Percentiles rank a stretch among this genome's conserved stretches.
phyloP scores from a whole-genome alignment of 2,113 vertebrate genomes.

The Vidua macroura region DNA sequence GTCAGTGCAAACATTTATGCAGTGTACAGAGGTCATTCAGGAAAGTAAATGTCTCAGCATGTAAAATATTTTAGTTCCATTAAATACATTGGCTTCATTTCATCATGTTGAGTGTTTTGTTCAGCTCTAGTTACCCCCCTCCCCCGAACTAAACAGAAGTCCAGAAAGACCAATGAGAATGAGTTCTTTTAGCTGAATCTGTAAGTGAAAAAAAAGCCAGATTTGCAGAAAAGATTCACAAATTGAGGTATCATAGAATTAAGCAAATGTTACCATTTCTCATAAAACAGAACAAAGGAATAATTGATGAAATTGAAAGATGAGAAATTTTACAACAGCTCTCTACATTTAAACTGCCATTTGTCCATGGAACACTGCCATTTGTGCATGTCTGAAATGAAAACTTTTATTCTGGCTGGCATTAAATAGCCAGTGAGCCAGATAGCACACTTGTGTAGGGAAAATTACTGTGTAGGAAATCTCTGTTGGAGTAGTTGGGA shows the following conservation, averaged over 20 bases:
- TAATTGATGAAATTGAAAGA: not conserved
- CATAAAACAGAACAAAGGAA: not conserved
- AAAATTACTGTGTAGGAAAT: not conserved
- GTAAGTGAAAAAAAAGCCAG: not conserved
- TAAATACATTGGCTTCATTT: slow-evolving; percentile 1
- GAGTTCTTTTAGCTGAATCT: not conserved
- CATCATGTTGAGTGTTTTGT: not conserved
- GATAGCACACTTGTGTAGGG: not conserved
- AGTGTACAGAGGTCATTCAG: not conserved
- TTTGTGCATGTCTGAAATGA: not conserved
- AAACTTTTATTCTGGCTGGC: fast-evolving
- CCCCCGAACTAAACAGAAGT: not conserved
- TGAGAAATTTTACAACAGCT: not conserved
- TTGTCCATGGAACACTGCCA: not conserved
- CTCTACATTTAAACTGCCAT: not conserved
- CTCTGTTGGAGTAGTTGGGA: not conserved
- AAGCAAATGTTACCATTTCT: not conserved
- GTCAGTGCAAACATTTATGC: not conserved
- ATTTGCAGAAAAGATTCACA: not conserved
- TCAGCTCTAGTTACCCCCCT: not conserved
- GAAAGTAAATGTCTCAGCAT: not conserved
- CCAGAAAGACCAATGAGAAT: not conserved
- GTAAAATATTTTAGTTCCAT: slow-evolving; percentile 45
- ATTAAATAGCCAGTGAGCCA: fast-evolving
- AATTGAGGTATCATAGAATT: not conserved